Percentiles rank a stretch among this genome's conserved stretches.
Conservation (phyloP, 2,888 invertebrate species). For the Euspilapteryx auroguttella region DNA sequence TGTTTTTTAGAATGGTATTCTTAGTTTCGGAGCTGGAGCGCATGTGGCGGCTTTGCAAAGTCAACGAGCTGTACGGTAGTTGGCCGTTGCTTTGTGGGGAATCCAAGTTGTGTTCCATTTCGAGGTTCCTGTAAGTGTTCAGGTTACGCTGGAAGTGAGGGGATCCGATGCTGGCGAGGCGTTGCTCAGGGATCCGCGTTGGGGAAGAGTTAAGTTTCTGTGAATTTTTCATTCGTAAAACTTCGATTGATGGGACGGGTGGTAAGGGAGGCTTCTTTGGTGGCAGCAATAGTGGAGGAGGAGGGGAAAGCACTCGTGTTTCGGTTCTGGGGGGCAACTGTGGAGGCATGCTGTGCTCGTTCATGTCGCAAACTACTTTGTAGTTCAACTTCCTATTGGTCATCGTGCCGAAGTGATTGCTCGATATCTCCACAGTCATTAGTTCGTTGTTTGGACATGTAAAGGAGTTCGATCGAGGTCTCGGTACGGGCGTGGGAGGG, state of each 20-base stretch:
- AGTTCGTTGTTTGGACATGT: conserved; percentile 44
- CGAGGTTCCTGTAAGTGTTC: conserved; percentile 61
- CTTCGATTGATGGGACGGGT: conserved; percentile 67
- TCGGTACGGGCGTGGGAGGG: conserved; percentile 43
- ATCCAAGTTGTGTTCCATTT: conserved; percentile 29
- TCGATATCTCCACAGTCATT: conserved; percentile 38
- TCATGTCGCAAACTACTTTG: conserved; percentile 44
- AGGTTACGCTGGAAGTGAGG: conserved; percentile 65
- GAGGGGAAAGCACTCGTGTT: conserved; percentile 33
- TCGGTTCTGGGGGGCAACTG: conserved; percentile 55
- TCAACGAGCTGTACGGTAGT: conserved; percentile 38
- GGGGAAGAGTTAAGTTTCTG: conserved; percentile 34
- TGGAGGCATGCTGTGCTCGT: conserved; percentile 44
- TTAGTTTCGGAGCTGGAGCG: conserved; percentile 51
- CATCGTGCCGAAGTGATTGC: conserved; percentile 43
- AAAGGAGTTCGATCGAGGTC: conserved; percentile 62
- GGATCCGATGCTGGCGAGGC: conserved; percentile 66
- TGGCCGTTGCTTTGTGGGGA: conserved; percentile 10
- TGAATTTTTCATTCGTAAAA: conserved; percentile 57
- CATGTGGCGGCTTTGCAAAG: conserved; percentile 41
- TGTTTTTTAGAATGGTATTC: conserved; percentile 46
- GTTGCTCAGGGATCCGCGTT: conserved; percentile 40
- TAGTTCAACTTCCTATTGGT: conserved; percentile 47
- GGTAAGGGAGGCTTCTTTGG: conserved; percentile 76
- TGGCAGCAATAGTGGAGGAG: conserved; percentile 60